Conservation (phyloP, 1,140 invertebrate species). For the Drosophila arawakana region DNA sequence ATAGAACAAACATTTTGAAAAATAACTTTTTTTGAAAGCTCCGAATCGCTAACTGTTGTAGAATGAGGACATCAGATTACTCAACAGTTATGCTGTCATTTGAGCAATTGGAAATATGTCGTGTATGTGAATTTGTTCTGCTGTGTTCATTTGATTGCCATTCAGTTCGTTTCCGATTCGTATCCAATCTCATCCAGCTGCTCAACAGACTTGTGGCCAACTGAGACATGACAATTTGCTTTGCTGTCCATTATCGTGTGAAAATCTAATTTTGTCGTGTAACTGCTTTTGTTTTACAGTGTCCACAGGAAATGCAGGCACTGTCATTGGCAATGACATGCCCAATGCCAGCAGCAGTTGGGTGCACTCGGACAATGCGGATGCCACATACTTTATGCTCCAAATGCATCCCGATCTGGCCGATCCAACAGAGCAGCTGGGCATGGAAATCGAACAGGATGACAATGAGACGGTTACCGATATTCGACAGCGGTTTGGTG, state of each 20-base stretch:
- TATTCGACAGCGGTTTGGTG: constrained; percentile 88
- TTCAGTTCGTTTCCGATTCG: neutral
- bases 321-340: constrained; percentile 11
- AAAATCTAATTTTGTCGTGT: constrained; percentile 19
- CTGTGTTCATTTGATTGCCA: neutral
- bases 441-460: constrained; percentile 89
- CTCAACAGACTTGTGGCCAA: neutral
- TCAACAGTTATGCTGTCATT: constrained; percentile 45
- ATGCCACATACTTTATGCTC: constrained; percentile 87
- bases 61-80: too few species aligned
- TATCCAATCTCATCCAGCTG: neutral
- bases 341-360: constrained; percentile 55
- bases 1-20: too few species aligned
- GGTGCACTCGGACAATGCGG: constrained; percentile 83
- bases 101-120: constrained; percentile 69
- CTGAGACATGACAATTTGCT: constrained; percentile 38
- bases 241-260: constrained; percentile 43
- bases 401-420: constrained; percentile 90
- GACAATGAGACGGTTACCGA: constrained; percentile 88
- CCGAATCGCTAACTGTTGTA: neutral
- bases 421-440: constrained; percentile 89
- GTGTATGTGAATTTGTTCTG: constrained; percentile 42
- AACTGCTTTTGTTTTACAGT: constrained; percentile 28
- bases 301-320: constrained; percentile 39
- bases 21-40: neutral